Conservation (phyloP, 2,888 invertebrate genomes). For the Lithophane ornitopus region DNA sequence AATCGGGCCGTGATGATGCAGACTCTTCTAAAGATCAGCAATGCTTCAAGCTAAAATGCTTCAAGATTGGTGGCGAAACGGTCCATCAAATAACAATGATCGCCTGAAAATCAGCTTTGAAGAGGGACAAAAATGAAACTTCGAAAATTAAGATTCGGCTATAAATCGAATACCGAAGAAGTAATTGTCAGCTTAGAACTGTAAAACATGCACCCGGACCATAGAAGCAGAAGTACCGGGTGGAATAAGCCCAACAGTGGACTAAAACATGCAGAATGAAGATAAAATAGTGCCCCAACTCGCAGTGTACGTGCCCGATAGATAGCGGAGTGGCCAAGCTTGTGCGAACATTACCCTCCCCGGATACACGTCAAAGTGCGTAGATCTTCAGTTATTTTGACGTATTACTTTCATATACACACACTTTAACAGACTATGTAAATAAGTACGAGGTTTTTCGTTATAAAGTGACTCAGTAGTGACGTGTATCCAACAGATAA, state of each 20-base stretch:
- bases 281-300: slow-evolving; percentile 16
- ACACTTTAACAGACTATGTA: slow-evolving; percentile 41
- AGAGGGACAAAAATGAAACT: not conserved
- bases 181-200: not conserved
- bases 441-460: slow-evolving; percentile 40
- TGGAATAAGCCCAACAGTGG: slow-evolving; percentile 4
- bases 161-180: slow-evolving; percentile 13
- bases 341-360: slow-evolving; percentile 15
- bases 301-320: slow-evolving; percentile 15
- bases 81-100: not conserved
- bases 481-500: slow-evolving; percentile 49
- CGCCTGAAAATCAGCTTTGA: slow-evolving; percentile 5
- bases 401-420: slow-evolving; percentile 54
- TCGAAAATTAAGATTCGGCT: not conserved
- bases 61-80: not conserved
- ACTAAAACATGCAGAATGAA: slow-evolving; percentile 13
- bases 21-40: too few relatives aligned
- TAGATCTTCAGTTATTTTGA: slow-evolving; percentile 48
- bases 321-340: slow-evolving; percentile 18
- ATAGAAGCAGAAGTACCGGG: slow-evolving; percentile 9
- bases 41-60: not conserved
- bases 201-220: slow-evolving; percentile 6
- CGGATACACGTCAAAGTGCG: slow-evolving; percentile 47
- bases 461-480: slow-evolving; percentile 31
- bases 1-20: not conserved